Evolutionary conservation across 30 jellyfish, hydroid and myxozoan species (phyloP), one percentile per base, ranked within the genome.

Genomic region (Pseudorhiza aurosa): DNA sequence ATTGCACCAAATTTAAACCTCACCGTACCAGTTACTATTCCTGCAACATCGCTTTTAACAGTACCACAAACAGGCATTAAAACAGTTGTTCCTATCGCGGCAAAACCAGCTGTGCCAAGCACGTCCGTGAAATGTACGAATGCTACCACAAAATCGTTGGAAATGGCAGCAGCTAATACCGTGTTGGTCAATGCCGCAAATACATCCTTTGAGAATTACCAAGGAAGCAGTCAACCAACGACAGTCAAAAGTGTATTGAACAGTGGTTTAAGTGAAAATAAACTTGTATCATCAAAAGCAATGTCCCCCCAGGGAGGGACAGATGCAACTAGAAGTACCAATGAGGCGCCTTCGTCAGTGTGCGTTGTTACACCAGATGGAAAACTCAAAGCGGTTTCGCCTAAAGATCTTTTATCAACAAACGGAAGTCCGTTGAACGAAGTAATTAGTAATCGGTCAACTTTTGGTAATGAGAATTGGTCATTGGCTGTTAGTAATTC

Each of bases 291-390:
- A 1, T 2, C 58, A 53, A 9, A 72, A 4, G 63, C 33, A 4
- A 47, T 8, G n/a, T 47, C 62, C 6, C 25, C 62, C 12, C 24
- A 6, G 62, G n/a, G 26, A 3, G 71, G 28, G 22, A 12, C 37
- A 11, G 19, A 19, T 24, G 0, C 18, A 5, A 22, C 17, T 40
- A 57, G 28, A 57, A 7, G 17, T 15, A 35, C 35, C 17, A 6
- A 15, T n/a, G 42, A 28, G 19, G 26, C 26, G 8, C 57, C 87
- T 0, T 67, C 77, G 12, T 17, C 77, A 3, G 82, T 78, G 29
- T 78, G 90, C 42, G 24, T 78, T 29, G 90, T 78, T 29, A 60
- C 90, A 1, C 65, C 90, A 30, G 90, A 63, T 42, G 90, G 90
- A 7, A 78, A 60, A 33, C 81, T 78, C 55, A 78, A 78, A 24